Evolutionary conservation across 2,113 vertebrate species (phyloP), one percentile per base, ranked within the genome.

Genomic region (Ctenodactylus gundi): DNA sequence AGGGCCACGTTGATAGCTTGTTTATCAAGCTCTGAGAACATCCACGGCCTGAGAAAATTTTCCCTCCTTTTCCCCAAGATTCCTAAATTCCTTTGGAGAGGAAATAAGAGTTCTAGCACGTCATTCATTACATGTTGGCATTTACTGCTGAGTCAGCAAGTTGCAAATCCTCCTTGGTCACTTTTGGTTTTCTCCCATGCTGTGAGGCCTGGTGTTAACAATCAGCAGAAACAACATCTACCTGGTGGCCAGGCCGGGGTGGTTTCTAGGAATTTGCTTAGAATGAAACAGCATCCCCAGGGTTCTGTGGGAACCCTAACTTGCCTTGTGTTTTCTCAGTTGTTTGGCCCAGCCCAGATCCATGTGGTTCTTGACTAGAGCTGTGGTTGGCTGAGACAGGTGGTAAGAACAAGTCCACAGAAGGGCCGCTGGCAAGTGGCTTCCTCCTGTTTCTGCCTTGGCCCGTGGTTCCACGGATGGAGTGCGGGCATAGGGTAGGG

Each of bases 391-490:
- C 18, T 10, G 23, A 72, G 44, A 4, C 31, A 1, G 73, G 4
- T 49, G 46, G 6, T n/a, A 29, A 27, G 34, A 68, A 23, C 6
- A 13, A 31, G n/a, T 10, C 17, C n/a, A 39, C 18, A 57, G 49
- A 36, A 51, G 65, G 3, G 4, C 60, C n/a, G 4, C 53, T 27
- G 60, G 25, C 2, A 1, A 3, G 12, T 20, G 36, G n/a, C 5
- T 5, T 10, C 2, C 46, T 70, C n/a, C 31, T 23, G 7, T n/a
- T 49, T 18, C 14, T 53, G 17, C 80, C 31, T 1, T 10, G n/a
- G 41, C 57, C 1, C 23, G 0, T 20, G 53, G 44, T 21, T 34
- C 29, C 0, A 0, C n/a, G 39, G 25, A 65, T 4, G 29, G 75
- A 29, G 4, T 34, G 36, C 58, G 44, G 39, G 41, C 23, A 18